A percentile compares a stretch with the other conserved stretches of the same genome.
phyloP scores from a whole-genome alignment of 2,888 invertebrate species.

The Blastobasis adustella region DNA sequence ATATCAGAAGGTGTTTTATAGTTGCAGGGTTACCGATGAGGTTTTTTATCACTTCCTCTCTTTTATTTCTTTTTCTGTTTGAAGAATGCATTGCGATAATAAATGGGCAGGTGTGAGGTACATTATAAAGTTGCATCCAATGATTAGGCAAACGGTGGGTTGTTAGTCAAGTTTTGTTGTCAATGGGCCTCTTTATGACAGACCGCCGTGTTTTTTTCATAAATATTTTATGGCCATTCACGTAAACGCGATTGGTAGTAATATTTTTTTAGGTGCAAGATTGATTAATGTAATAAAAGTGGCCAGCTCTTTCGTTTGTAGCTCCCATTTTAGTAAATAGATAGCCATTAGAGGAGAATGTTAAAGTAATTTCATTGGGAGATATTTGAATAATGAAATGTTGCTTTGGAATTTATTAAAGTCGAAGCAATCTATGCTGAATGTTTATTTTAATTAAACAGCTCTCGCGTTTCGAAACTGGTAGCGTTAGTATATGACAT shows the following conservation, averaged over 20 bases:
- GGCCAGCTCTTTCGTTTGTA: neutral
- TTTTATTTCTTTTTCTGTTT: slow-evolving; percentile 44
- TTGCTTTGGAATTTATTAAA: no score
- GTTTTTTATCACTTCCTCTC: slow-evolving; percentile 65
- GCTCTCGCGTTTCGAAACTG: no score
- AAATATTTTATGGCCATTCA: slow-evolving; percentile 22
- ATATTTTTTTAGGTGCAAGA: slow-evolving; percentile 7
- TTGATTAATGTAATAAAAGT: slow-evolving; percentile 9
- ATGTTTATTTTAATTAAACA: no score
- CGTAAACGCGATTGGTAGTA: slow-evolving; percentile 4
- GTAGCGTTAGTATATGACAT: no score
- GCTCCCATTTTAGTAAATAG: no score
- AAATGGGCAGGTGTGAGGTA: slow-evolving; percentile 58
- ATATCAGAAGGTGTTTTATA: slow-evolving; percentile 39
- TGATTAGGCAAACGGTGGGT: slow-evolving; percentile 58
- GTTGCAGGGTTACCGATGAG: slow-evolving; percentile 40
- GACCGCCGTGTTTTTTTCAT: slow-evolving; percentile 33
- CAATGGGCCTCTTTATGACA: slow-evolving; percentile 37
- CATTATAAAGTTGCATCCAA: slow-evolving; percentile 45
- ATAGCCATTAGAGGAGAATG: no score
- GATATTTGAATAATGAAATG: no score
- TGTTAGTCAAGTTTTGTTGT: slow-evolving; percentile 35
- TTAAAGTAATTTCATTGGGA: no score
- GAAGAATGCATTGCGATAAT: slow-evolving; percentile 49
- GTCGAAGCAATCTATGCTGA: no score